Evolutionary conservation across 35 echinoderm and acorn worm genomes (phyloP).

Genomic region (Stichopus chloronotus): DNA sequence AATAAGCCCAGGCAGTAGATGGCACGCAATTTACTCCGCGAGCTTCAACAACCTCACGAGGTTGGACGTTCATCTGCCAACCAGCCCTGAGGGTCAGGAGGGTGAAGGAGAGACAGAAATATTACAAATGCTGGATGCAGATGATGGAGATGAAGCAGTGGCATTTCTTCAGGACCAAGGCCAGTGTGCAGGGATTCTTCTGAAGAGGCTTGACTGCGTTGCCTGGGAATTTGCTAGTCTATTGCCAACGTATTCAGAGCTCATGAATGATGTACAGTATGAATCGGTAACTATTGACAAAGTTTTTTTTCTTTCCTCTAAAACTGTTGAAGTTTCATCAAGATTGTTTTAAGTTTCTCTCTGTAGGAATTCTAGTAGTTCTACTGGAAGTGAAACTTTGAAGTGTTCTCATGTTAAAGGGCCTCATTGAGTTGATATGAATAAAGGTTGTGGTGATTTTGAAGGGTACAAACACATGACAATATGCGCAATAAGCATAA

Average conservation of each 20-base stretch:
- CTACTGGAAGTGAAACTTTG: no score
- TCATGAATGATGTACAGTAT: not conserved
- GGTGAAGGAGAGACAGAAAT: not conserved
- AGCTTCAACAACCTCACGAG: not conserved
- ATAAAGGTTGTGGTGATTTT: no score
- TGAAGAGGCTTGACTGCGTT: not conserved
- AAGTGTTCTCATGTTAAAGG: no score
- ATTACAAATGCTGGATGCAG: not conserved
- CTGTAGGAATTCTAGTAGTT: no score
- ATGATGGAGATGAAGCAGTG: not conserved
- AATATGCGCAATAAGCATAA: no score
- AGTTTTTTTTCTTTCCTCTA: not conserved
- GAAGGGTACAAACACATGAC: no score
- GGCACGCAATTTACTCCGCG: not conserved
- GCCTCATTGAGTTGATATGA: no score
- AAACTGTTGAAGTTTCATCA: not conserved
- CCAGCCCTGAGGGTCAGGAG: not conserved
- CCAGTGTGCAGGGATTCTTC: not conserved
- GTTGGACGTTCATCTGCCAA: not conserved
- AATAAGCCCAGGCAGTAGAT: not conserved
- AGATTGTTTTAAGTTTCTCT: no score
- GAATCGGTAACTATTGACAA: not conserved
- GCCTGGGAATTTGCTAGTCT: constrained; percentile 4
- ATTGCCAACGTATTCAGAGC: not conserved
- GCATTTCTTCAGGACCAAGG: not conserved